Evolutionary conservation across 2,113 vertebrate genomes (phyloP).

Genomic region (Ammodytes marinus): DNA sequence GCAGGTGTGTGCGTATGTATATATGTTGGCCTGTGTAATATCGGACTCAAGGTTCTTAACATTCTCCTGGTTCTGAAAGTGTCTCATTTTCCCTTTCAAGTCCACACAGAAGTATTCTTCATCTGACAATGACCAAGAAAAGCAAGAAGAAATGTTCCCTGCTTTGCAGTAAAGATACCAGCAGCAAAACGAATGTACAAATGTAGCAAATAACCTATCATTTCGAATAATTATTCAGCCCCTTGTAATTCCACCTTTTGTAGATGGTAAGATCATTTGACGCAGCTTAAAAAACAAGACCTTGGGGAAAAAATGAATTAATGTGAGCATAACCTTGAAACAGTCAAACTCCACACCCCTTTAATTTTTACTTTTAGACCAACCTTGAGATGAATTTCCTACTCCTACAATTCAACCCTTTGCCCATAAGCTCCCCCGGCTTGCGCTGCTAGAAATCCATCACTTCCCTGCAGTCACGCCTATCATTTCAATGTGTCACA

Average conservation of each 20-base stretch:
- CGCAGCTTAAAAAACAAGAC: slow-evolving; percentile 43
- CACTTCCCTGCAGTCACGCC: slow-evolving; percentile 51
- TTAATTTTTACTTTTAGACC: slow-evolving; percentile 73
- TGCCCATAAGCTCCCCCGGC: slow-evolving; percentile 48
- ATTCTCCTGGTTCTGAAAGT: neutral
- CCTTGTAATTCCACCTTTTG: slow-evolving; percentile 28
- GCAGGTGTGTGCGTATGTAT: neutral
- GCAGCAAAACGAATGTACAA: neutral
- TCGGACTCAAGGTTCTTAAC: neutral
- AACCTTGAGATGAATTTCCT: slow-evolving; percentile 73
- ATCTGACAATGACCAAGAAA: neutral
- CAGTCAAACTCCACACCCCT: slow-evolving; percentile 39
- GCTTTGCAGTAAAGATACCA: neutral
- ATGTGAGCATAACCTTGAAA: slow-evolving; percentile 67
- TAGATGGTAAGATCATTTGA: slow-evolving; percentile 30
- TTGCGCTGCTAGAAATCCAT: slow-evolving; percentile 62
- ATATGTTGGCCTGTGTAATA: neutral
- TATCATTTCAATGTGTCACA: slow-evolving; percentile 76
- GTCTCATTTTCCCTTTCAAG: neutral
- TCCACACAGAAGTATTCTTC: neutral
- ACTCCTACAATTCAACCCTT: slow-evolving; percentile 53
- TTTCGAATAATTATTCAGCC: slow-evolving; percentile 23
- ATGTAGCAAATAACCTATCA: neutral
- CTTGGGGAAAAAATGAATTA: slow-evolving; percentile 47
- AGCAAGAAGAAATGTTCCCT: neutral